Evolutionary conservation across 2,888 invertebrate genomes (phyloP).

Genomic region (Melitaea athalia): DNA sequence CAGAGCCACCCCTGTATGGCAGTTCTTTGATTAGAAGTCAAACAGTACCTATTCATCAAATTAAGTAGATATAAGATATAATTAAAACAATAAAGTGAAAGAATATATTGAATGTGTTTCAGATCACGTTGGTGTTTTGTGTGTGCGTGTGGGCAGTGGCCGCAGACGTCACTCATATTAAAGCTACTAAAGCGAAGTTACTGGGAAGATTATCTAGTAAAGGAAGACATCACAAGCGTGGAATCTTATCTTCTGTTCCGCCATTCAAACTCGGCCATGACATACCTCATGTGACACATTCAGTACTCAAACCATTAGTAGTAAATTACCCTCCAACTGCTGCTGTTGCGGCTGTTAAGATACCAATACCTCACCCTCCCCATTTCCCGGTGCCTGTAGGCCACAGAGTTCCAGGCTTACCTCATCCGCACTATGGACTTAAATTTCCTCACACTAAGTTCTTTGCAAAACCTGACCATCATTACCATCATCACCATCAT

Average conservation of each 20-base stretch:
- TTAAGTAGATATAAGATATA: not conserved
- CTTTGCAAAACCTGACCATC: conserved; percentile 62
- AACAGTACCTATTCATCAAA: not conserved
- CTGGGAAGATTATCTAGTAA: conserved; percentile 54
- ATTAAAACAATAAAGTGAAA: not conserved
- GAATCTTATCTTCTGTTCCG: conserved; percentile 67
- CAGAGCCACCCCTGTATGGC: no score
- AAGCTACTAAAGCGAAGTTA: conserved; percentile 59
- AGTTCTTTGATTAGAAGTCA: not conserved
- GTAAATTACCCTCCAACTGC: conserved; percentile 76
- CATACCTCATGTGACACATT: conserved; percentile 74
- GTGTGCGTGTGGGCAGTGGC: conserved; percentile 56
- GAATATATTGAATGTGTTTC: conserved; percentile 57
- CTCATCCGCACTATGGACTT: conserved; percentile 67
- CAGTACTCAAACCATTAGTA: conserved; percentile 72
- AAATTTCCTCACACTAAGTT: conserved; percentile 66
- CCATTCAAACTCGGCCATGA: conserved; percentile 77
- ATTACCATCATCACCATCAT: conserved; percentile 75
- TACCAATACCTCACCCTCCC: conserved; percentile 63
- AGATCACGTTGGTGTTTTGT: conserved; percentile 68
- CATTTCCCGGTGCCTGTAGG: conserved; percentile 65
- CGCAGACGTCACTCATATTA: conserved; percentile 64
- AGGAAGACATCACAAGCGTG: conserved; percentile 69
- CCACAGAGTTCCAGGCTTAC: conserved; percentile 62
- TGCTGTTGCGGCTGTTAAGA: conserved; percentile 71